A percentile compares a stretch with the other conserved stretches of the same genome.
Conservation (phyloP, 2,797 vertebrate species). For the Syndactyla subalaris region DNA sequence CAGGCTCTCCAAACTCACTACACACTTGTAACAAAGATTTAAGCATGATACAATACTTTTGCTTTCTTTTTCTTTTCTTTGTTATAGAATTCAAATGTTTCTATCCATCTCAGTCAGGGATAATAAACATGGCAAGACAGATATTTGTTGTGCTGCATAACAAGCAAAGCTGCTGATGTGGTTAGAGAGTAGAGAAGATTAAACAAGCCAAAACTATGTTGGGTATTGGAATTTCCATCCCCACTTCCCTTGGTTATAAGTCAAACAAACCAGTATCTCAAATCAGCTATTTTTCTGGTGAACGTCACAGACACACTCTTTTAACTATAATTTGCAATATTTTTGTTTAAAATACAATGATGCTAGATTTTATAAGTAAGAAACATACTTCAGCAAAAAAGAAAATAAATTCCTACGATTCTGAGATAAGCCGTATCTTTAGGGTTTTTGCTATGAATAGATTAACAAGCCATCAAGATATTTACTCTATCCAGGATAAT, state of each 20-base stretch:
- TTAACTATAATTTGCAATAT: background rate
- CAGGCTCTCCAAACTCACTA: background rate
- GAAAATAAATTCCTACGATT: background rate
- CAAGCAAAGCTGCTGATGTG: background rate
- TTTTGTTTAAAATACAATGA: background rate
- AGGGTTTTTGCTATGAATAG: background rate
- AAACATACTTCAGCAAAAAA: background rate
- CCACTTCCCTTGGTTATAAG: background rate
- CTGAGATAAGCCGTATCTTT: background rate
- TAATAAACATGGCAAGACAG: background rate
- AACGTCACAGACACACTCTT: background rate
- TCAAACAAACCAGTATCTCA: background rate
- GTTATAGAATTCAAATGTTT: background rate
- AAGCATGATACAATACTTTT: background rate
- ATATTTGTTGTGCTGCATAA: background rate
- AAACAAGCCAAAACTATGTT: background rate
- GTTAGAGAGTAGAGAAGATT: background rate
- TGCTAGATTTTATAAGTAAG: background rate
- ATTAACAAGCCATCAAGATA: conserved; percentile 10
- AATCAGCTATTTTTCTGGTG: background rate
- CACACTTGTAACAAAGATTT: background rate
- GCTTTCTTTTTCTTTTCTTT: background rate
- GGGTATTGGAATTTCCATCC: background rate
- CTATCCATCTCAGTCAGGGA: background rate
- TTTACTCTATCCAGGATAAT: background rate